Evolutionary conservation across 1,140 invertebrate genomes (phyloP).

Genomic region (Procambarus virginalis): DNA sequence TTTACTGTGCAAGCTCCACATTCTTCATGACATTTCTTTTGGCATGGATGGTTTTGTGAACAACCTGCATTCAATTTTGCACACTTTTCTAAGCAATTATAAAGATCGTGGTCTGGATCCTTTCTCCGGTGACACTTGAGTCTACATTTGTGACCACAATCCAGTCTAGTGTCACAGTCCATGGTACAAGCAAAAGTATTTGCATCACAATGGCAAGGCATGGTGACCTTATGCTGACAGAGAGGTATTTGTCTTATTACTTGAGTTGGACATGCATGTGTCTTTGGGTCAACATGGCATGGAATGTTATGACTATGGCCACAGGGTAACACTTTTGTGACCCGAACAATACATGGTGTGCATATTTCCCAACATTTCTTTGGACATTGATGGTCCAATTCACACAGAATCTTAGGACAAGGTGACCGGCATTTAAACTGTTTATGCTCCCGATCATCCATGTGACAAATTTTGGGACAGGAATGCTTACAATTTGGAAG

Average conservation of each 20-base stretch:
- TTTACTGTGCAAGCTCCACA: constrained; percentile 54
- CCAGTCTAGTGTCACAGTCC: constrained; percentile 42
- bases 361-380: constrained; percentile 75
- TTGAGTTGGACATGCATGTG: constrained; percentile 33
- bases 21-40: constrained; percentile 54
- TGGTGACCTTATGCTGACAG: constrained; percentile 41
- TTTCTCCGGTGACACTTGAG: constrained; percentile 39
- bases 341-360: constrained; percentile 70
- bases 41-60: constrained; percentile 69
- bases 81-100: constrained; percentile 50
- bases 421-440: constrained; percentile 74
- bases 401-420: constrained; percentile 75
- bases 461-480: constrained; percentile 76
- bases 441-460: constrained; percentile 76
- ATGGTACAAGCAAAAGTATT: constrained; percentile 9
- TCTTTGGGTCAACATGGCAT: constrained; percentile 27
- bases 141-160: constrained; percentile 63
- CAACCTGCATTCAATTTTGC: constrained; percentile 38
- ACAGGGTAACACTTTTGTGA: constrained; percentile 48
- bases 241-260: constrained; percentile 36
- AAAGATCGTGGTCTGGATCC: constrained; percentile 53
- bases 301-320: constrained; percentile 46
- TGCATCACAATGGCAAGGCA: constrained; percentile 48
- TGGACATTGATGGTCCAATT: constrained; percentile 73
- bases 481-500: constrained; percentile 78